Conservation (phyloP, 2,113 vertebrate species). For the Mormyrus lacerda region DNA sequence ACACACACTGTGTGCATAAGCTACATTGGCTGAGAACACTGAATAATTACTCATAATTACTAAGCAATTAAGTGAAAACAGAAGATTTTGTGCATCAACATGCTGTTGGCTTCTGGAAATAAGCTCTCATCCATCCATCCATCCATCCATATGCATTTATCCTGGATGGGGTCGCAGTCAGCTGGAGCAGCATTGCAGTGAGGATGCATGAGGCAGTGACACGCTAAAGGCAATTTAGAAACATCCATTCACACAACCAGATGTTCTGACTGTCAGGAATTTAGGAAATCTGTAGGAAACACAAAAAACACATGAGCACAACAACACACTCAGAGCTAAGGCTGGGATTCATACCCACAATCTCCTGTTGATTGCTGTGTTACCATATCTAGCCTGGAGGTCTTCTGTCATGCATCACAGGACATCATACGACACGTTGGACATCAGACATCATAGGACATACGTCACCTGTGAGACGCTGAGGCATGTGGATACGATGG, state of each 20-base stretch:
- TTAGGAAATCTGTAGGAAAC: neutral
- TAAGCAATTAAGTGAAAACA: neutral
- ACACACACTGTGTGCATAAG: neutral
- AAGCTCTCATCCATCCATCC: neutral
- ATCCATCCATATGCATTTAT: neutral
- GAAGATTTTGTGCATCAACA: neutral
- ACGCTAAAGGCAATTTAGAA: neutral
- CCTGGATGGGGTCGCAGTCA: neutral
- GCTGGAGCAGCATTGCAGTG: neutral
- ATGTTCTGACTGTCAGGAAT: neutral
- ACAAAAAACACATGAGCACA: neutral
- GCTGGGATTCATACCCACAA: neutral
- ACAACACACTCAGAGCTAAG: neutral
- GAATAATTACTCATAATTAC: neutral
- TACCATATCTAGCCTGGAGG: neutral
- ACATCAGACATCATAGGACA: neutral
- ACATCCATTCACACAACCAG: neutral
- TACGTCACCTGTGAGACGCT: neutral
- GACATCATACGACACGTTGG: neutral
- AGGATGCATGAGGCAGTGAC: neutral
- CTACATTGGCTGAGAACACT: neutral
- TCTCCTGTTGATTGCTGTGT: neutral
- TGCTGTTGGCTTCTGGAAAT: neutral
- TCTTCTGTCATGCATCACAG: neutral
- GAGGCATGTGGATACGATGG: neutral